Percentiles rank a stretch among this genome's conserved stretches.
Conservation (phyloP, 2,113 vertebrate genomes). For the Aphyosemion australe region DNA sequence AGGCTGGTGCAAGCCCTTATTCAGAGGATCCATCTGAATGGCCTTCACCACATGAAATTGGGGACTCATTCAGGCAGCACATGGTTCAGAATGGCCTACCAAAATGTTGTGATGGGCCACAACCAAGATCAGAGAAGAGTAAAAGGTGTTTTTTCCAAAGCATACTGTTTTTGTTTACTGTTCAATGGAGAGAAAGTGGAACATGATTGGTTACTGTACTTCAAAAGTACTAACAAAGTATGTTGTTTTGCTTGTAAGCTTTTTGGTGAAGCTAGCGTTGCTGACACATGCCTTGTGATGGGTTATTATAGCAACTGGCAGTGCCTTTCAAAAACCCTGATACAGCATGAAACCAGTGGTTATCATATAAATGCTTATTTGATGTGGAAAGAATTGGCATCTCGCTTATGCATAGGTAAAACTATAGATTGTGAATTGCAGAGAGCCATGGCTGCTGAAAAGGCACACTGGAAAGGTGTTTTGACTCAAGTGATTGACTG, state of each 20-base stretch:
- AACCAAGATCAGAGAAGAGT: not conserved
- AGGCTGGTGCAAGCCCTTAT: not conserved
- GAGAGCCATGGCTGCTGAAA: not conserved
- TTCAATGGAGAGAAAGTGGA: too few species aligned
- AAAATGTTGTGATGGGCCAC: too few species aligned
- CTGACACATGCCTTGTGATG: not conserved
- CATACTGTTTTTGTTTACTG: not conserved
- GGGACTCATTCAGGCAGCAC: too few species aligned
- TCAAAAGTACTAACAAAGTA: not conserved
- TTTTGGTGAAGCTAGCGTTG: constrained; percentile 5
- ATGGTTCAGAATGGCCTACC: too few species aligned
- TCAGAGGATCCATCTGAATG: not conserved
- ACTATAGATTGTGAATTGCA: constrained; percentile 3
- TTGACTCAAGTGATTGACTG: not conserved
- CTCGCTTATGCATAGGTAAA: not conserved
- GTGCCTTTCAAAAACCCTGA: not conserved
- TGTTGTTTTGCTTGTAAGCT: not conserved
- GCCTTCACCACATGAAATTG: not conserved
- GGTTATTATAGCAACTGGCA: constrained; percentile 3
- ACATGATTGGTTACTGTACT: too few species aligned
- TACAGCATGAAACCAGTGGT: constrained; percentile 7
- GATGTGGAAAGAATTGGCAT: constrained; percentile 4
- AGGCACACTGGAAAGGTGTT: constrained; percentile 7
- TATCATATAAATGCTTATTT: not conserved
- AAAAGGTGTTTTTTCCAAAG: constrained; percentile 3